Percentiles rank a stretch among this genome's conserved stretches.
Evolutionary conservation across 2,113 vertebrate genomes (phyloP).

Genomic region (Eudorcas thomsonii): DNA sequence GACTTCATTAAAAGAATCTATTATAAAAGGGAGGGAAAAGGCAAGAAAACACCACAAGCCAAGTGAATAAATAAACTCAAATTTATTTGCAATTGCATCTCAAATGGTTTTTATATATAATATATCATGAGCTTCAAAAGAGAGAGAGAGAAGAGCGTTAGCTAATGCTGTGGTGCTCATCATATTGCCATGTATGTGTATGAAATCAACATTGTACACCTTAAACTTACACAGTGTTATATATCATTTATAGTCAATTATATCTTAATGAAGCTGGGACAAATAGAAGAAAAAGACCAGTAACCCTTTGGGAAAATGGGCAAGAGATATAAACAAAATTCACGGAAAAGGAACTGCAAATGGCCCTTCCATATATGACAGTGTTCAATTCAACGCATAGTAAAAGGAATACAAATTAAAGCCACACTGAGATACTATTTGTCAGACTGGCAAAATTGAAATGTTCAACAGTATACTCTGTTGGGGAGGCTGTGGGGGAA

Average conservation of each 20-base stretch:
- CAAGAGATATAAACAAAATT: not conserved
- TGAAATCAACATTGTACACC: not conserved
- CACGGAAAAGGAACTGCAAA: not conserved
- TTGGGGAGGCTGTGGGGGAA: not conserved
- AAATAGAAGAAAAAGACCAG: not conserved
- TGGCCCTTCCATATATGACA: not conserved
- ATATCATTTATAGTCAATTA: not conserved
- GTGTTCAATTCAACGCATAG: not conserved
- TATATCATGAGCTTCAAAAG: not conserved
- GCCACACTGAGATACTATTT: not conserved
- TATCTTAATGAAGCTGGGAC: not conserved
- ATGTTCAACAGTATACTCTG: not conserved
- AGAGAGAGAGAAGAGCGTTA: not conserved
- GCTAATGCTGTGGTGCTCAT: not conserved
- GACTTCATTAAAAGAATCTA: not conserved
- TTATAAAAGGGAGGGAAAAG: not conserved
- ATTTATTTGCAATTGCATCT: not conserved
- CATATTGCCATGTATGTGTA: not conserved
- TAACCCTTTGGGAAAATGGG: not conserved
- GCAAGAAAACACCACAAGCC: not conserved
- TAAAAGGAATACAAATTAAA: not conserved
- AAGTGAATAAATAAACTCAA: not conserved
- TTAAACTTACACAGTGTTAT: not conserved
- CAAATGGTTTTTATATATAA: not conserved
- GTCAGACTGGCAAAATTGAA: not conserved